Conservation (phyloP, 2,888 invertebrate species). For the Carabus problematicus region DNA sequence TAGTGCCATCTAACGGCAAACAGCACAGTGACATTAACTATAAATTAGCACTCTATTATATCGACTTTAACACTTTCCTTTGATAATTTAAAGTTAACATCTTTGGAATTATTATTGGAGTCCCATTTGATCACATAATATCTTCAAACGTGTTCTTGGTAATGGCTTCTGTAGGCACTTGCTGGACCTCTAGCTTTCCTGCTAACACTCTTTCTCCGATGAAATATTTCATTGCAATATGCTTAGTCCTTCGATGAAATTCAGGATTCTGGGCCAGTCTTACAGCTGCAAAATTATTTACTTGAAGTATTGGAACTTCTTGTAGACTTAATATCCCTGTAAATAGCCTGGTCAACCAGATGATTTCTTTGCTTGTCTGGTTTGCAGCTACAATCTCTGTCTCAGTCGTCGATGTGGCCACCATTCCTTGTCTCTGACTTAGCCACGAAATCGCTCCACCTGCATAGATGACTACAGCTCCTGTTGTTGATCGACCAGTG, state of each 20-base stretch:
- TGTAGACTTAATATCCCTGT: conserved; percentile 44
- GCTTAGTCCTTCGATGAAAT: conserved; percentile 49
- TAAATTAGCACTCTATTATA: too few species aligned
- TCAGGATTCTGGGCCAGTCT: conserved; percentile 48
- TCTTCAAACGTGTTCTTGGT: background rate
- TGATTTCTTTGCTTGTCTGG: conserved; percentile 47
- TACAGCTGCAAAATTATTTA: conserved; percentile 49
- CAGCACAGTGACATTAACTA: too few species aligned
- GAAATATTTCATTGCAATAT: conserved; percentile 47
- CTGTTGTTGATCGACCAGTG: conserved; percentile 49
- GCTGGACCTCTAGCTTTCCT: background rate
- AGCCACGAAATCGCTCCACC: conserved; percentile 50
- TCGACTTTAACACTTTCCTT: too few species aligned
- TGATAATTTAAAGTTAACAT: too few species aligned
- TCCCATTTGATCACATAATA: background rate
- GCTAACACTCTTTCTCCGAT: conserved; percentile 45
- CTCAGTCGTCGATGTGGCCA: conserved; percentile 48
- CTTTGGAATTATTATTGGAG: too few species aligned
- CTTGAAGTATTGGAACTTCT: conserved; percentile 44
- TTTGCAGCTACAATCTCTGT: conserved; percentile 51
- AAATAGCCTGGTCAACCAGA: conserved; percentile 49
- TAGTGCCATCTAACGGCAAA: too few species aligned
- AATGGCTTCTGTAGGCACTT: background rate
- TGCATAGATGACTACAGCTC: conserved; percentile 45
- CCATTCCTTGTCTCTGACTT: conserved; percentile 44